Conservation (phyloP, 2,888 invertebrate genomes). For the Cataglyphis livida region DNA sequence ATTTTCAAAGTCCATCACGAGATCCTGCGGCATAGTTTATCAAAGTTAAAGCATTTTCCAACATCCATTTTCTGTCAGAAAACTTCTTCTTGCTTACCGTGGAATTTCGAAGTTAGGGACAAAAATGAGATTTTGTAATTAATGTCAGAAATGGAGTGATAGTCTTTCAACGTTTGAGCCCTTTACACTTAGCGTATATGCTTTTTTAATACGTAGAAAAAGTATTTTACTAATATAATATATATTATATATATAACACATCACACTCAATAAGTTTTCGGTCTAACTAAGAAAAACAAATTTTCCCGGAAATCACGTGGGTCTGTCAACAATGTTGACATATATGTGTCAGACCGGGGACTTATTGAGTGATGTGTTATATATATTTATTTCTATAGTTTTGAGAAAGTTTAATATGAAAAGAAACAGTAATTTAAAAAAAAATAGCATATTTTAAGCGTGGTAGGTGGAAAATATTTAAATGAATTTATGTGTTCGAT, state of each 20-base stretch:
- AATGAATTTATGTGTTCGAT: neutral
- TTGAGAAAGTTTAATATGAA: neutral
- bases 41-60: slow-evolving; percentile 51
- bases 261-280: too few species aligned
- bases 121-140: slow-evolving; percentile 35
- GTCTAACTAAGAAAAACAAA: too few species aligned
- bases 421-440: slow-evolving; percentile 12
- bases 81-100: slow-evolving; percentile 43
- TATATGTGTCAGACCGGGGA: too few species aligned
- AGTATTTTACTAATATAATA: neutral
- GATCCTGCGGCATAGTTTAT: slow-evolving; percentile 46
- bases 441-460: neutral
- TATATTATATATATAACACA: neutral
- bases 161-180: slow-evolving; percentile 1
- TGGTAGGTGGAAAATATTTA: neutral
- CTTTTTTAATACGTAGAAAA: neutral
- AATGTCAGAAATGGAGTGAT: slow-evolving; percentile 23
- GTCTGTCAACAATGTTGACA: too few species aligned
- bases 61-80: slow-evolving; percentile 49
- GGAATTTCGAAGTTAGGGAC: slow-evolving; percentile 43
- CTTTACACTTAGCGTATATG: neutral
- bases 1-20: slow-evolving; percentile 51
- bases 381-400: neutral
- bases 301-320: too few species aligned
- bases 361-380: too few species aligned